Conservation (phyloP, 2,888 invertebrate species). For the Odontomyia ornata region DNA sequence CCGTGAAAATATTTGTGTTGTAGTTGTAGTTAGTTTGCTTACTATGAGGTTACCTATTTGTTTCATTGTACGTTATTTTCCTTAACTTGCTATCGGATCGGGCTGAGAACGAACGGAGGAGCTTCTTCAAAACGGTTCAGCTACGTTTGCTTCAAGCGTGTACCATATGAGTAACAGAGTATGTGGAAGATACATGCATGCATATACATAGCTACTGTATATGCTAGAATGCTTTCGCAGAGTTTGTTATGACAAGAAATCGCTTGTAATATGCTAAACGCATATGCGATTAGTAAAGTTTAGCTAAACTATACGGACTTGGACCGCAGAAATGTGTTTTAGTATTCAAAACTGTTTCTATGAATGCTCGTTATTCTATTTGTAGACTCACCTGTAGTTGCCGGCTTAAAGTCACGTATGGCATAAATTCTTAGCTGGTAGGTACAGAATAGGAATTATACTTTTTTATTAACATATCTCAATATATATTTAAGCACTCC, state of each 20-base stretch:
- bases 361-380: no score
- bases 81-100: not conserved
- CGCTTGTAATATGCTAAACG: not conserved
- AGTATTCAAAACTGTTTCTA: not conserved
- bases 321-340: not conserved
- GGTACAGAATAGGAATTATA: no score
- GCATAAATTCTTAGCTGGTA: no score
- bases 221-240: not conserved
- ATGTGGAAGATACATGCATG: not conserved
- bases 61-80: not conserved
- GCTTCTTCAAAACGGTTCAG: not conserved
- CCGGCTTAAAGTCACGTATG: no score
- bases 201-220: not conserved
- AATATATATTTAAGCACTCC: no score
- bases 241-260: constrained; percentile 5
- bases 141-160: not conserved
- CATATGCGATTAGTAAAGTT: not conserved
- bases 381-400: no score
- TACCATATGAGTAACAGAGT: not conserved
- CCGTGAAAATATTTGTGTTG: not conserved
- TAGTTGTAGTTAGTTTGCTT: not conserved
- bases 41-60: not conserved
- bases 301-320: not conserved
- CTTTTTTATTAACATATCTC: no score
- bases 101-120: not conserved